Evolutionary conservation across 2,797 vertebrate species (phyloP), one percentile per base, ranked within the genome.

Genomic region (Strix occidentalis): DNA sequence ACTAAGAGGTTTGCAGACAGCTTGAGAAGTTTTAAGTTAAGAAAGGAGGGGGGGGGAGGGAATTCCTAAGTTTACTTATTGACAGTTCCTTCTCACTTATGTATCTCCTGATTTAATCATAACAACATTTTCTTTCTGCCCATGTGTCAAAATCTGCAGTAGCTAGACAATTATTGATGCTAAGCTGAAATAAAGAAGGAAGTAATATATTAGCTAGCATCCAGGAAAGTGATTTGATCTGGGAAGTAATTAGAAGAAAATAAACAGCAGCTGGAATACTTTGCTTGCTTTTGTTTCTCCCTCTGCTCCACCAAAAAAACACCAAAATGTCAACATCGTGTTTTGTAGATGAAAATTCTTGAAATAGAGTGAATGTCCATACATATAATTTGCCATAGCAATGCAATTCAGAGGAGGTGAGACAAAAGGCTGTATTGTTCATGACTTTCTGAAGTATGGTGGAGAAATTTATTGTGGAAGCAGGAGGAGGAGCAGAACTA

Each of bases 201-300:
- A 86, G 35, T 68, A 91, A 75, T 80, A 31, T n/a, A 84, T 93
- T 83, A 84, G 35, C 46, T 63, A 89, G 5, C 17, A 86, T 88
- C 35, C 65, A 81, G 76, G 25, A 81, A 91, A 69, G 15, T 39
- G 60, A 78, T 77, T 91, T 93, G 21, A 76, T 86, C 48, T 78
- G n/a, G 53, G n/a, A 86, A 86, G 48, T 64, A 92, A 91, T 92
- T 92, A 92, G 54, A 35, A 83, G 61, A 84, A 93, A 87, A 95
- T 56, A 74, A 82, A 57, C 57, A 76, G 15, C 69, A 74, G 18
- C 51, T 79, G 70, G 31, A 84, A 77, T 43, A 41, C 23, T 76
- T 76, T 12, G 19, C 53, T 87, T 41, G n/a, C 33, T 80, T 95
- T 90, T 65, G 35, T 69, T 84, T 92, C 54, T 68, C 9, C 17